Base-by-base conservation (phyloP, 1,140 invertebrate genomes). In the Copidosoma floridanum region DNA sequence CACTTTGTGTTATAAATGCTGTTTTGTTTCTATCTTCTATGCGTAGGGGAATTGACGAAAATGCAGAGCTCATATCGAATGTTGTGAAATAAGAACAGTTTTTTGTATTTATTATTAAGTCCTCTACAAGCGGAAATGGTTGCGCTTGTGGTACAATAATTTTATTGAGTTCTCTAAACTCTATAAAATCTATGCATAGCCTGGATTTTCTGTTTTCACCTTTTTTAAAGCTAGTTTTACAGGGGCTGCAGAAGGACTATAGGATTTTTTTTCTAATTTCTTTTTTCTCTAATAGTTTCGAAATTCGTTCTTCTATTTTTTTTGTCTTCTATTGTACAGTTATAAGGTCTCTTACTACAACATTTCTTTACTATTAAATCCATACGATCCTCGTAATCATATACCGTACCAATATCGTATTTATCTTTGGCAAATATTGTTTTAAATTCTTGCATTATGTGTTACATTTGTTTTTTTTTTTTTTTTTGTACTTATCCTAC, bases 21-120 rank as follows among this genome's bases (percentile, higher is more conserved):
- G n/a, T n/a, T n/a, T n/a, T n/a, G n/a, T n/a, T n/a, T n/a, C n/a
- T n/a, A n/a, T n/a, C n/a, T n/a, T n/a, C n/a, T n/a, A n/a, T n/a
- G n/a, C n/a, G n/a, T 23, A 71, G 18, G 1, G 72, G 69, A 14
- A 76, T 76, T 11, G 72, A 71, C 71, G 71, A 76, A 59, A 74
- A 77, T 11, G 73, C 74, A 14, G 68, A 72, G 64, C 72, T 75
- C 20, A 76, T 68, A 56, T 77, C n/a, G n/a, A n/a, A n/a, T n/a
- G n/a, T n/a, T n/a, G n/a, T n/a, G n/a, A n/a, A n/a, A n/a, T n/a
- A n/a, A 72, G 1, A 53, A 10, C 5, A 2, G 14, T 38, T 12
- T 44, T 40, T 55, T 43, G 53, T 55, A 14, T 52, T 52, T 41
- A 44, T 35, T 29, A 55, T 24, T 14, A 55, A 20, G 32, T 55